These are phyloP conservation scores for Mechanitis mazaeus DNA, from an alignment of 2,888 invertebrate species.

Conservation along the genomic window DNA sequence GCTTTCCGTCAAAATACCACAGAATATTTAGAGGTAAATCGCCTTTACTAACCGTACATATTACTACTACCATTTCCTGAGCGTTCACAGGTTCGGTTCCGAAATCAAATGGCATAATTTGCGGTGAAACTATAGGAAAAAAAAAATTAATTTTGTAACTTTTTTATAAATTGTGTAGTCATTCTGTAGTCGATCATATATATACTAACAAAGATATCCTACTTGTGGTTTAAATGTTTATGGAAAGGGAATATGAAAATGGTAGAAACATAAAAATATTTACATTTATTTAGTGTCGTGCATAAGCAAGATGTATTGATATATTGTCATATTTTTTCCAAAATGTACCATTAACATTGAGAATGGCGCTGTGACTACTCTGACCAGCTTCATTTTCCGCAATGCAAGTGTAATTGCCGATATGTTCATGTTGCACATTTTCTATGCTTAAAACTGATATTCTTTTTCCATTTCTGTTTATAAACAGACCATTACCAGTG, in stretches of 20 bases:
- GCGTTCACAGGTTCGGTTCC: conserved; percentile 82
- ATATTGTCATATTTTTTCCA: conserved; percentile 9
- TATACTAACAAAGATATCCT: background rate
- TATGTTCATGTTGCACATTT: conserved; percentile 76
- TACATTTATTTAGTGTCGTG: conserved; percentile 39
- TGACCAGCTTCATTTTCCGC: conserved; percentile 81
- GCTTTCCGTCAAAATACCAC: conserved; percentile 79
- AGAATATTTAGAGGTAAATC: conserved; percentile 85
- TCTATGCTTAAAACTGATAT: conserved; percentile 82
- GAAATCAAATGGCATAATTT: conserved; percentile 83
- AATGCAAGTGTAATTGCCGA: conserved; percentile 79
- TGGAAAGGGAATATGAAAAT: conserved; percentile 22
- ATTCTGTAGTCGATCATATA: background rate
- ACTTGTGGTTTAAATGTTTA: conserved; percentile 17
- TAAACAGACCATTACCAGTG: conserved; percentile 75
- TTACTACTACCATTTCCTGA: conserved; percentile 81
- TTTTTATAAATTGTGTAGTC: conserved; percentile 5
- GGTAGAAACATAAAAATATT: conserved; percentile 29
- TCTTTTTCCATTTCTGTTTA: conserved; percentile 78
- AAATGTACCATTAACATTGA: conserved; percentile 81
- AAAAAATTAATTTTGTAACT: background rate
- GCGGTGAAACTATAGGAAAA: conserved; percentile 77
- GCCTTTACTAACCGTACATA: conserved; percentile 84
- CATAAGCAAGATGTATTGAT: conserved; percentile 40
- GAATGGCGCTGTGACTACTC: conserved; percentile 78